A percentile compares a stretch with the other conserved stretches of the same genome.
These are phyloP conservation scores for Drosophila virilis DNA, from an alignment of 1,140 invertebrate species.

Conservation along the genomic window DNA sequence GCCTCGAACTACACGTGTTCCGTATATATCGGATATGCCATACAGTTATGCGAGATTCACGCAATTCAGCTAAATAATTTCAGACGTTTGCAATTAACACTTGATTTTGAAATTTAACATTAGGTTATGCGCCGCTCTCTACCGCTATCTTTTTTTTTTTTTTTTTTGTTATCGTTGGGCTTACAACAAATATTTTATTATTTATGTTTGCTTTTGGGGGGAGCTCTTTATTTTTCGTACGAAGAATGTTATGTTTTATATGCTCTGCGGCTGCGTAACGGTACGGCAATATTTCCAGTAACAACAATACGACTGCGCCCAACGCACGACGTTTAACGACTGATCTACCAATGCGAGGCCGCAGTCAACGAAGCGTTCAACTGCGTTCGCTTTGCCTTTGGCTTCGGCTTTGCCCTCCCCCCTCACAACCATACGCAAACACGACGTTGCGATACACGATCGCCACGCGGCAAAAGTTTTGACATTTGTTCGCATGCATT, in stretches of 20 bases:
- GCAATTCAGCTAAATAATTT: constrained; percentile 36
- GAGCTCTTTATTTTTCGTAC: constrained; percentile 29
- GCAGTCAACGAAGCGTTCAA: constrained; percentile 14
- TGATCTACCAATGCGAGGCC: constrained; percentile 35
- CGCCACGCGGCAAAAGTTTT: constrained; percentile 58
- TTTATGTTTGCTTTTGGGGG: constrained; percentile 31
- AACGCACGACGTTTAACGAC: constrained; percentile 54
- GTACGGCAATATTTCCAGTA: neutral
- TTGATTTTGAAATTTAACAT: constrained; percentile 6
- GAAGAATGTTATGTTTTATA: neutral
- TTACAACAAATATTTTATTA: constrained; percentile 1
- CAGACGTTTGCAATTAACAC: constrained; percentile 69
- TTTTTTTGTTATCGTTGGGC: neutral
- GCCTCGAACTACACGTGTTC: constrained; percentile 43
- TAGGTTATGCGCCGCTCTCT: neutral
- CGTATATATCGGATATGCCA: constrained; percentile 18
- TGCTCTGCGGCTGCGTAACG: constrained; percentile 35
- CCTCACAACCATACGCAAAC: neutral
- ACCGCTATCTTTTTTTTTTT: neutral
- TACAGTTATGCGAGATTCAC: constrained; percentile 6
- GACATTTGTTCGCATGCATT: neutral
- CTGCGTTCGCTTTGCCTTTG: neutral
- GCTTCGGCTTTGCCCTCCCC: too few species aligned
- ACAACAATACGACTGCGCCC: constrained; percentile 43
- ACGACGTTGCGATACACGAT: constrained; percentile 39